Conservation (phyloP, 2,113 vertebrate genomes). For the Tachuris rubrigastra region DNA sequence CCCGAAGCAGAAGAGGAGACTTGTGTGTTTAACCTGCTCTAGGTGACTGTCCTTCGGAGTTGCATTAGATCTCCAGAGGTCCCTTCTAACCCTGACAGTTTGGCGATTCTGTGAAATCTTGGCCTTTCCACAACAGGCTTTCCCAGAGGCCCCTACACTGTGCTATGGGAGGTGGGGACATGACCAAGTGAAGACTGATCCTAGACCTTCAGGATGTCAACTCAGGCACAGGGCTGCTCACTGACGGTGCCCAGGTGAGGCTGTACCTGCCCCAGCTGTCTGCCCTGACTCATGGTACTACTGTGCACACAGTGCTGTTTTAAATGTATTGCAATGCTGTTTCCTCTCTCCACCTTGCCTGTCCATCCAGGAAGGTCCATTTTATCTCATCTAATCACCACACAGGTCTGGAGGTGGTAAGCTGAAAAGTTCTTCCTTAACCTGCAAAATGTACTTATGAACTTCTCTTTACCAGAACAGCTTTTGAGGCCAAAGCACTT, state of each 20-base stretch:
- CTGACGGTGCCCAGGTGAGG: background rate
- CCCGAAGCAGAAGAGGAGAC: background rate
- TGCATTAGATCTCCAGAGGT: background rate
- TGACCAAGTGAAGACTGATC: background rate
- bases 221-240: background rate
- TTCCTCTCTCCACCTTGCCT: too few species aligned
- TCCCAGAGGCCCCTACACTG: background rate
- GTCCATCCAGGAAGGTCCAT: rapidly evolving
- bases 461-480: background rate
- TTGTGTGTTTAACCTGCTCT: background rate
- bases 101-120: background rate
- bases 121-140: background rate
- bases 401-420: background rate
- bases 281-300: rapidly evolving
- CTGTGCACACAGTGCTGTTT: background rate
- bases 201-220: background rate
- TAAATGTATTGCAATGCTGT: background rate
- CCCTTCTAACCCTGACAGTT: background rate
- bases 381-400: background rate
- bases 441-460: background rate
- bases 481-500: background rate
- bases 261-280: background rate
- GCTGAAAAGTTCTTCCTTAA: background rate
- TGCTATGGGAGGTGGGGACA: background rate
- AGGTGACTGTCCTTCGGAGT: background rate